Evolutionary conservation across 2,797 vertebrate genomes (phyloP).

Genomic region (Harpagifer antarcticus): DNA sequence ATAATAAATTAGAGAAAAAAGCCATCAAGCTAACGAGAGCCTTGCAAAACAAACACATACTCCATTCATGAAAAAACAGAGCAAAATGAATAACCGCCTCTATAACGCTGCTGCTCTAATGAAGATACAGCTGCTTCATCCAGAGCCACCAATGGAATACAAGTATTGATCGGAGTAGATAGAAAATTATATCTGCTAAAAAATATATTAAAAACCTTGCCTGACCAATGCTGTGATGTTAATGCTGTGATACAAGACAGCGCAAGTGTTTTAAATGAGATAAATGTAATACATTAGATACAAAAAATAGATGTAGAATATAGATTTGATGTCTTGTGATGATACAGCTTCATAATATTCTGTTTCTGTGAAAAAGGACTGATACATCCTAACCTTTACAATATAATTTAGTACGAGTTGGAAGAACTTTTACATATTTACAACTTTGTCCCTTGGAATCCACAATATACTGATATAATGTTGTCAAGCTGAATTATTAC

Average conservation of each 20-base stretch:
- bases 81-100: constrained; percentile 36
- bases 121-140: constrained; percentile 41
- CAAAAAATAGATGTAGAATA: too few species aligned
- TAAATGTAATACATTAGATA: not conserved
- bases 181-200: constrained; percentile 32
- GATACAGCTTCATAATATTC: not conserved
- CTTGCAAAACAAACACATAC: constrained; percentile 45
- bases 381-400: not conserved
- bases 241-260: constrained; percentile 3
- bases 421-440: not conserved
- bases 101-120: constrained; percentile 25
- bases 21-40: constrained; percentile 26
- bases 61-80: constrained; percentile 29
- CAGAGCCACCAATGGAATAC: constrained; percentile 15
- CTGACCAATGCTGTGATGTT: constrained; percentile 14
- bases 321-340: not conserved
- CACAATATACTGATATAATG: not conserved
- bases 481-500: too few species aligned
- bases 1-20: constrained; percentile 29
- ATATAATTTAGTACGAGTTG: not conserved
- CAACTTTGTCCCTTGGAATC: not conserved
- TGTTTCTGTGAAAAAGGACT: not conserved
- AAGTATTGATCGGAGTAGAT: constrained; percentile 35
- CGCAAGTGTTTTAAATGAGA: not conserved
- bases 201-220: not conserved